phyloP scores from a whole-genome alignment of 30 jellyfish, hydroid and myxozoan species.

The Haliclystus octoradiatus region DNA sequence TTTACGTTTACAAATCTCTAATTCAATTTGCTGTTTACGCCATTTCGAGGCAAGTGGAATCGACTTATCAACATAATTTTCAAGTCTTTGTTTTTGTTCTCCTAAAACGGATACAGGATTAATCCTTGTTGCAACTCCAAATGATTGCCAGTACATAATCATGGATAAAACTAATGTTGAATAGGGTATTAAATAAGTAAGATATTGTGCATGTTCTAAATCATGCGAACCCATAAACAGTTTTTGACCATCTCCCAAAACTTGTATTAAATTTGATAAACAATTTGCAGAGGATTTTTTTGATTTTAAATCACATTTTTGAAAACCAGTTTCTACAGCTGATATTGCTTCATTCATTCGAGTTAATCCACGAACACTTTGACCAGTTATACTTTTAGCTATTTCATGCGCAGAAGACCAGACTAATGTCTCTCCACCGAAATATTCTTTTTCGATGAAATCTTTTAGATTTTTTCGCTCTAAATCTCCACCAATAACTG shows the following conservation, averaged over 20 bases:
- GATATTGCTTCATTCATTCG: background rate
- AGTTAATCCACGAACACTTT: background rate
- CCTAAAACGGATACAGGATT: background rate
- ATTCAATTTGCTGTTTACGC: background rate
- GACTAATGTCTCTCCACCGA: background rate
- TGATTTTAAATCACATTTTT: background rate
- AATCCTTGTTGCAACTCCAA: background rate
- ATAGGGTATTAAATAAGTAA: background rate
- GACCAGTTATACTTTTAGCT: background rate
- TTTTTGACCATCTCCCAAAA: background rate
- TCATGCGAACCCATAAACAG: background rate
- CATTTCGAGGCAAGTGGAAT: background rate
- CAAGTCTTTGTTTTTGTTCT: background rate
- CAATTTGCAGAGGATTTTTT: background rate
- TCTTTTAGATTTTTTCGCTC: background rate
- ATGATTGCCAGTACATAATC: background rate
- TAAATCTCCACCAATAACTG: background rate
- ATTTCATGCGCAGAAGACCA: background rate
- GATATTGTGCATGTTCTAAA: background rate
- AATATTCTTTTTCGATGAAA: background rate
- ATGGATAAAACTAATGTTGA: background rate
- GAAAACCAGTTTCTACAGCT: background rate
- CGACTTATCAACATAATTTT: background rate
- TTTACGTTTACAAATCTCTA: background rate
- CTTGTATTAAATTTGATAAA: background rate